phyloP scores from a whole-genome alignment of 2,113 vertebrate genomes.

The Cinclus mexicanus region DNA sequence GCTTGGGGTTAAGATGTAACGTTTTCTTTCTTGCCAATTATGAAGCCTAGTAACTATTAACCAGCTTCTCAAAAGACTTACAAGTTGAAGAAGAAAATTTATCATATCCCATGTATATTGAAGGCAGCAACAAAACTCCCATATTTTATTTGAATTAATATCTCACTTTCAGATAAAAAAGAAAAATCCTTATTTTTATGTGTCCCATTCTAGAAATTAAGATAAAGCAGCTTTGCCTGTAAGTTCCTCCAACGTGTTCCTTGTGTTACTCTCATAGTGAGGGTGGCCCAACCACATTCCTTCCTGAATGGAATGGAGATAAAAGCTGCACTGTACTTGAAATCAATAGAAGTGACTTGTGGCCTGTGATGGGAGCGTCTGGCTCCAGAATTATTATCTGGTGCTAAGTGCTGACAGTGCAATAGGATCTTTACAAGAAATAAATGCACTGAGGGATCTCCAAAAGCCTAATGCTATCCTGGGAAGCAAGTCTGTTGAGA shows the following conservation, averaged over 20 bases:
- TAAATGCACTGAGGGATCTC: not conserved
- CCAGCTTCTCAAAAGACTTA: not conserved
- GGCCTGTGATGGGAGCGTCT: not conserved
- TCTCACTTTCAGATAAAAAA: not conserved
- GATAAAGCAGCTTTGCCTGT: not conserved
- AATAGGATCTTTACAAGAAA: conserved; percentile 4
- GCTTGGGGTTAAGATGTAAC: not conserved
- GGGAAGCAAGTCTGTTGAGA: not conserved
- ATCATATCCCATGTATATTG: not conserved
- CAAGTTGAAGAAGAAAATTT: not conserved
- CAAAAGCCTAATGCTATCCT: not conserved
- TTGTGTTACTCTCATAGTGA: not conserved
- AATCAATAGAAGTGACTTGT: conserved; percentile 37
- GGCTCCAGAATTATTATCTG: conserved; percentile 41
- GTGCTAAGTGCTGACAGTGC: conserved; percentile 46
- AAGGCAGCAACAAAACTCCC: not conserved
- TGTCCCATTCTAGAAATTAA: not conserved
- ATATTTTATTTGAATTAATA: not conserved
- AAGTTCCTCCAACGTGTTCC: not conserved
- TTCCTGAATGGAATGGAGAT: not conserved
- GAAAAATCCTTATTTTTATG: not conserved
- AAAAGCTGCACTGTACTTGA: conserved; percentile 34
- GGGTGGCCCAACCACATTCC: not conserved
- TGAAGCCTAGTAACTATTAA: not conserved
- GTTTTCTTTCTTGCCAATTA: not conserved